Percentiles rank a stretch among this genome's conserved stretches.
Evolutionary conservation across 2,888 invertebrate genomes (phyloP).

Genomic region (Eupithecia tripunctaria): DNA sequence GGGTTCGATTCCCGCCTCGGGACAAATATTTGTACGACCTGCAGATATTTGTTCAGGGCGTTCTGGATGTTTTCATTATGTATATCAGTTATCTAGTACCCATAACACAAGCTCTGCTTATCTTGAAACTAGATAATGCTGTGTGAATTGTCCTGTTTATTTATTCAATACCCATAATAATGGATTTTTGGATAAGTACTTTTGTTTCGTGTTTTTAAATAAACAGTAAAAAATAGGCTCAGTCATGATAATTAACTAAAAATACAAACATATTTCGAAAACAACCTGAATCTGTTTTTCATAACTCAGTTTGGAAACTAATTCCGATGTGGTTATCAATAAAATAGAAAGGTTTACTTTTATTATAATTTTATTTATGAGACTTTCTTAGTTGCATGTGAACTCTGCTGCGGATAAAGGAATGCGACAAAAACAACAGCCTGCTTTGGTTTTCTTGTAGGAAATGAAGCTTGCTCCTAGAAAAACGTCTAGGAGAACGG

Average conservation of each 20-base stretch:
- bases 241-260: neutral
- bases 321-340: neutral
- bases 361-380: neutral
- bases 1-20: too few species aligned
- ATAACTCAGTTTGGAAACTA: neutral
- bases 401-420: neutral
- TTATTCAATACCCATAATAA: neutral
- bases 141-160: too few species aligned
- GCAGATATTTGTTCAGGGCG: too few species aligned
- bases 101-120: too few species aligned
- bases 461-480: neutral
- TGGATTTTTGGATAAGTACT: neutral
- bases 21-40: too few species aligned
- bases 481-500: neutral
- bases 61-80: too few species aligned
- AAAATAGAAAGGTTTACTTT: neutral
- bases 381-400: neutral
- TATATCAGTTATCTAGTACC: too few species aligned
- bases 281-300: neutral
- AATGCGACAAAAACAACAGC: too few species aligned
- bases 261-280: neutral
- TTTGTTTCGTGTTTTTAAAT: neutral
- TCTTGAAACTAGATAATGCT: too few species aligned
- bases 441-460: neutral
- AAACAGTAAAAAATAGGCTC: neutral